Percentiles rank a stretch among this genome's conserved stretches.
phyloP scores from a whole-genome alignment of 2,797 vertebrate genomes.

The Micropoecilia bifurca region DNA sequence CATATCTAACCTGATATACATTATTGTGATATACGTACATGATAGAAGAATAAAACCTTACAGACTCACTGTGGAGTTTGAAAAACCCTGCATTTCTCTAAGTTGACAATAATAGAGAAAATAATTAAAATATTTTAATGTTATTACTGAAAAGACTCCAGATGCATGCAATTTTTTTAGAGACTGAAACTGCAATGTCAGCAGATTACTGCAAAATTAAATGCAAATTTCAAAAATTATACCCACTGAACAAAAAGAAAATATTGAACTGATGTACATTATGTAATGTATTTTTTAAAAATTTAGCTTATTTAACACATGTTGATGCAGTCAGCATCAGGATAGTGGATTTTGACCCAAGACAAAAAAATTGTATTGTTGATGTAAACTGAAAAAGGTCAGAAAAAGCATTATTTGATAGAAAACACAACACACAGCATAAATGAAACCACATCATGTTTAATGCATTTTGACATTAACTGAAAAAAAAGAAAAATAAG shows the following conservation, averaged over 20 bases:
- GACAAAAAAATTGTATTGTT: background rate
- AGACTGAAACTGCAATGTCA: background rate
- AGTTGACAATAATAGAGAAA: background rate
- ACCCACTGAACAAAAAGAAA: background rate
- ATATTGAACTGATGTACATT: background rate
- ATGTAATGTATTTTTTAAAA: background rate
- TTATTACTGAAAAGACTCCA: background rate
- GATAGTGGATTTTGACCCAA: background rate
- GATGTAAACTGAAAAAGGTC: background rate
- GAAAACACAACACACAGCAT: slow-evolving; percentile 26
- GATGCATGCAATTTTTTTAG: background rate
- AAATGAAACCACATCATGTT: background rate
- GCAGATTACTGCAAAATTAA: background rate
- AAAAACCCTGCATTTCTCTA: background rate
- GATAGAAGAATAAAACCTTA: background rate
- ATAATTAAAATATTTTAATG: background rate
- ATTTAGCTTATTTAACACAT: background rate
- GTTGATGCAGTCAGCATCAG: background rate
- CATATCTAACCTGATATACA: background rate
- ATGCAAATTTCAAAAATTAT: background rate
- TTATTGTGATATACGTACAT: background rate
- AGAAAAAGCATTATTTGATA: slow-evolving; percentile 26
- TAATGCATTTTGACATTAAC: background rate
- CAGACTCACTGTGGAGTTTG: background rate
- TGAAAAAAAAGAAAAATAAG: background rate